Percentiles rank a stretch among this genome's conserved stretches.
Evolutionary conservation across 2,797 vertebrate species (phyloP).

Genomic region (Leucoraja ocellata): DNA sequence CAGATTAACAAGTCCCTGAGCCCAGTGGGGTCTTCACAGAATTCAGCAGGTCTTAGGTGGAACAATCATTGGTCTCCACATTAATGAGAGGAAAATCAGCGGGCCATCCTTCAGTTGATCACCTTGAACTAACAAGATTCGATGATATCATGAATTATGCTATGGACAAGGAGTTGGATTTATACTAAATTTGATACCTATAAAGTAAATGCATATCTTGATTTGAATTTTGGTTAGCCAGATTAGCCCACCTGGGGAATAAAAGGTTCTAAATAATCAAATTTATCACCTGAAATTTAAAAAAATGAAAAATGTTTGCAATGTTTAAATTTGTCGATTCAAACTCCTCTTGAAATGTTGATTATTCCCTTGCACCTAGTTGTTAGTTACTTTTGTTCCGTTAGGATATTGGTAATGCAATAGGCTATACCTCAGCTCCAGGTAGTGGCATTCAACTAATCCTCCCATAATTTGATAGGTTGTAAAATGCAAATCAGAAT

Average conservation of each 20-base stretch:
- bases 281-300: not conserved
- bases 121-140: not conserved
- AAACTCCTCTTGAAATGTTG: not conserved
- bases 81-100: not conserved
- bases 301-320: not conserved
- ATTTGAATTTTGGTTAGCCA: not conserved
- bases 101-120: not conserved
- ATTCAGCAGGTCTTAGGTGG: not conserved
- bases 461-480: not conserved
- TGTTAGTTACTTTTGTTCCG: not conserved
- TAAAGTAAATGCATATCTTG: not conserved
- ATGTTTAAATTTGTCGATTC: not conserved
- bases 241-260: not conserved
- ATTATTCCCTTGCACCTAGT: not conserved
- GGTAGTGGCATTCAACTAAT: not conserved
- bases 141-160: not conserved
- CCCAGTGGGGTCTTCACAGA: not conserved
- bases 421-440: not conserved
- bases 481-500: not conserved
- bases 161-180: not conserved
- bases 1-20: not conserved
- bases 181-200: not conserved
- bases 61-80: not conserved
- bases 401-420: not conserved
- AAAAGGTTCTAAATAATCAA: not conserved